Conservation (phyloP, 2,888 invertebrate genomes). For the Eristalinus sepulchralis region DNA sequence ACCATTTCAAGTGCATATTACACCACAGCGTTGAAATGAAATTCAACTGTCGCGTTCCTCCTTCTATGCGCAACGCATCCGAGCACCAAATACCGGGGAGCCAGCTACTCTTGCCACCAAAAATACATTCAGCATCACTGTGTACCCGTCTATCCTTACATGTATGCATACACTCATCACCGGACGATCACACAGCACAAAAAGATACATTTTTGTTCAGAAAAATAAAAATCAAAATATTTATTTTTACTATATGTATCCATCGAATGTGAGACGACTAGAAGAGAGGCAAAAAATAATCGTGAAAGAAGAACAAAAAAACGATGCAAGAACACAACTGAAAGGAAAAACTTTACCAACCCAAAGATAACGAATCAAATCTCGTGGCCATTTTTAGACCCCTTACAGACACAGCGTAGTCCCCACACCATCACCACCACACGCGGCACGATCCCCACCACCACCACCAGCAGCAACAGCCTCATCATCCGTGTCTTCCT, state of each 20-base stretch:
- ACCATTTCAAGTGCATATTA: conserved; percentile 69
- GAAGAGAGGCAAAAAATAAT: conserved; percentile 23
- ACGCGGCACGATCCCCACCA: conserved; percentile 11
- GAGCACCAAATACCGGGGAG: conserved; percentile 76
- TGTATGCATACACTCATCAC: conserved; percentile 22
- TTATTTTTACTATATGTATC: conserved; percentile 76
- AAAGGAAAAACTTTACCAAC: conserved; percentile 66
- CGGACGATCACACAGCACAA: conserved; percentile 22
- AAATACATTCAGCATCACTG: conserved; percentile 76
- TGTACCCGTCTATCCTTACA: conserved; percentile 46
- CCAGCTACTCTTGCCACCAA: conserved; percentile 77
- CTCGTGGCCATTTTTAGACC: conserved; percentile 75
- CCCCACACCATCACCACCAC: conserved; percentile 22
- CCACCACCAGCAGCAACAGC: conserved; percentile 16
- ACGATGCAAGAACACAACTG: conserved; percentile 20
- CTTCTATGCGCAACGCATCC: conserved; percentile 42
- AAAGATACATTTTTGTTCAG: conserved; percentile 71
- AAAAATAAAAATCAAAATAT: conserved; percentile 63
- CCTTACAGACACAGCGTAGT: conserved; percentile 63
- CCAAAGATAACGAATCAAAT: conserved; percentile 71
- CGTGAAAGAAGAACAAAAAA: too few relatives aligned
- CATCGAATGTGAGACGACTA: conserved; percentile 71
- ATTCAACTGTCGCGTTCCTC: conserved; percentile 27
- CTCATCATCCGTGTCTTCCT: conserved; percentile 39
- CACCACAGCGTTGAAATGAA: conserved; percentile 53